Percentiles rank a stretch among this genome's conserved stretches.
Conservation (phyloP, 2,888 invertebrate species). For the Dendrolimus pini region DNA sequence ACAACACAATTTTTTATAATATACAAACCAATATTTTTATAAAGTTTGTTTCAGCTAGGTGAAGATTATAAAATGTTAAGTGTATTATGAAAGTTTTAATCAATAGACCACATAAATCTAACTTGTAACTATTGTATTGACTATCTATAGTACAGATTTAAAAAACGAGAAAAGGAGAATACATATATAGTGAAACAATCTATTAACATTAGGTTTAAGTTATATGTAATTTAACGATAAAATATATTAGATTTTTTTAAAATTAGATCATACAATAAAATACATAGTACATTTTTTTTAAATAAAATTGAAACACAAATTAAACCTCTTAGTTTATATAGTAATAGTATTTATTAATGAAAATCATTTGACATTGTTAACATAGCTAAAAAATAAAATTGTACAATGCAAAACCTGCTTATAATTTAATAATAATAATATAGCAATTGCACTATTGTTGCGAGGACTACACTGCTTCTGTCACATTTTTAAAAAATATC, state of each 20-base stretch:
- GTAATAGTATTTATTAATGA: conserved; percentile 64
- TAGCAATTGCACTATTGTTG: conserved; percentile 74
- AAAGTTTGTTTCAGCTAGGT: conserved; percentile 50
- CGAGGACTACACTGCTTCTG: conserved; percentile 72
- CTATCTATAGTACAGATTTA: conserved; percentile 39
- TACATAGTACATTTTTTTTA: not conserved
- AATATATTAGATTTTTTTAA: not conserved
- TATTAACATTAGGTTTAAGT: not conserved
- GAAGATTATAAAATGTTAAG: conserved; percentile 53
- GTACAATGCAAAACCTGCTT: conserved; percentile 72
- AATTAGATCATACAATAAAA: not conserved
- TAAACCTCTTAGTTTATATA: conserved; percentile 64
- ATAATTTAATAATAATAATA: conserved; percentile 63
- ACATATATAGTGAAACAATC: not conserved
- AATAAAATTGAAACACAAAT: conserved; percentile 54
- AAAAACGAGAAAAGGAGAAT: conserved; percentile 25
- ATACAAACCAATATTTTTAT: conserved; percentile 50
- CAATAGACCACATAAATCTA: conserved; percentile 25
- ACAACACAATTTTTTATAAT: conserved; percentile 58
- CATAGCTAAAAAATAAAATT: conserved; percentile 72
- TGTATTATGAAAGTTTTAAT: conserved; percentile 43
- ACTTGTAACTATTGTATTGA: conserved; percentile 45
- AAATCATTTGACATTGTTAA: conserved; percentile 66
- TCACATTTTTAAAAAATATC: conserved; percentile 50
- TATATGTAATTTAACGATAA: not conserved